A percentile compares a stretch with the other conserved stretches of the same genome.
phyloP scores from a whole-genome alignment of 2,888 invertebrate species.

The Mystacides longicornis region DNA sequence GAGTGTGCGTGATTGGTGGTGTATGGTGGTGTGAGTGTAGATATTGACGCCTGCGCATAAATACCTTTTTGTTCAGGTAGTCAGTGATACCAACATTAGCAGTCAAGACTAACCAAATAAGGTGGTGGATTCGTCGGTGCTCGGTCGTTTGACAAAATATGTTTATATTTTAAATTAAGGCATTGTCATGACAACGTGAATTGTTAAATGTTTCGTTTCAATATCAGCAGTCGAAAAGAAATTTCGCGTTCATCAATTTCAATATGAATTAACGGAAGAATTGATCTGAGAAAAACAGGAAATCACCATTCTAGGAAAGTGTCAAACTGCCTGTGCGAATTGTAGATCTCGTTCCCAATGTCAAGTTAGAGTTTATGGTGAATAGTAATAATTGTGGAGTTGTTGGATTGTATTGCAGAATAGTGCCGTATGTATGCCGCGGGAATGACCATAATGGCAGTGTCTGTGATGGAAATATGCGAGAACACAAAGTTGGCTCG shows the following conservation, averaged over 20 bases:
- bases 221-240: too few species aligned
- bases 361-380: too few species aligned
- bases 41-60: constrained; percentile 23
- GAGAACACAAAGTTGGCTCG: constrained; percentile 92
- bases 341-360: too few species aligned
- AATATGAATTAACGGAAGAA: too few species aligned
- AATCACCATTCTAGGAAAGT: not conserved
- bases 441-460: constrained; percentile 76
- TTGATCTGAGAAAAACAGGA: too few species aligned
- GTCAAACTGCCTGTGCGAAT: not conserved
- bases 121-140: constrained; percentile 21
- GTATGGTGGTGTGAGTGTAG: too few species aligned
- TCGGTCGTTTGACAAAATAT: constrained; percentile 9
- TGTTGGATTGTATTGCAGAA: not conserved
- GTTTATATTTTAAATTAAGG: constrained; percentile 12
- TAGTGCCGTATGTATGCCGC: constrained; percentile 20
- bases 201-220: not conserved
- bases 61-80: constrained; percentile 9
- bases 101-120: constrained; percentile 18
- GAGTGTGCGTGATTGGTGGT: too few species aligned
- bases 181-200: constrained; percentile 22
- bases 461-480: constrained; percentile 83
- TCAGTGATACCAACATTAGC: constrained; percentile 2
- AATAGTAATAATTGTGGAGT: too few species aligned
- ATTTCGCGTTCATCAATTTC: too few species aligned